A percentile compares a stretch with the other conserved stretches of the same genome.
Evolutionary conservation across 2,888 invertebrate species (phyloP).

Genomic region (Resseliella maxima): DNA sequence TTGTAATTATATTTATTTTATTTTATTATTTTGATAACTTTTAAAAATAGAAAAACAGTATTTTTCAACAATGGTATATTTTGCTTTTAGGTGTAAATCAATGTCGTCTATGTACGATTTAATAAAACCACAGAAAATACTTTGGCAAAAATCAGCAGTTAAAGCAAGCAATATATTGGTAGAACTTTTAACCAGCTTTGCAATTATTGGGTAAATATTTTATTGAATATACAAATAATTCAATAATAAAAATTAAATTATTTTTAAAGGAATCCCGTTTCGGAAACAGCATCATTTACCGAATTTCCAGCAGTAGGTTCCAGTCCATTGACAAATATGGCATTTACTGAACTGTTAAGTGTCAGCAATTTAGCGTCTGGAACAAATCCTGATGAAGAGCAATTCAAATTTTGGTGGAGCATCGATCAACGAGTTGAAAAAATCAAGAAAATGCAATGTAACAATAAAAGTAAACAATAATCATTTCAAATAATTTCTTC

Average conservation of each 20-base stretch:
- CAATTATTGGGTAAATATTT: background rate
- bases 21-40: background rate
- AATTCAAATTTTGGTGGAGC: background rate
- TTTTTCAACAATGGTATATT: too few relatives aligned
- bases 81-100: background rate
- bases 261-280: background rate
- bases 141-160: background rate
- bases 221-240: too few relatives aligned
- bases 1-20: background rate
- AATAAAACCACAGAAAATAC: background rate
- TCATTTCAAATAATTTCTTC: too few relatives aligned
- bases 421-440: too few relatives aligned
- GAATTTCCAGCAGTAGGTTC: background rate
- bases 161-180: background rate
- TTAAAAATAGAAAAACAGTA: too few relatives aligned
- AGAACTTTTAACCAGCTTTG: background rate
- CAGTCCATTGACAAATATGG: background rate
- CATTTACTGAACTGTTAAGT: background rate
- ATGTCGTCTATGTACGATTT: background rate
- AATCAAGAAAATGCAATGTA: too few relatives aligned
- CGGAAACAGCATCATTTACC: background rate
- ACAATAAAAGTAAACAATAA: too few relatives aligned
- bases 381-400: background rate
- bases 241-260: background rate
- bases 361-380: background rate